Conservation (phyloP, 2,888 invertebrate genomes). For the Tetheella fluctuosa region DNA sequence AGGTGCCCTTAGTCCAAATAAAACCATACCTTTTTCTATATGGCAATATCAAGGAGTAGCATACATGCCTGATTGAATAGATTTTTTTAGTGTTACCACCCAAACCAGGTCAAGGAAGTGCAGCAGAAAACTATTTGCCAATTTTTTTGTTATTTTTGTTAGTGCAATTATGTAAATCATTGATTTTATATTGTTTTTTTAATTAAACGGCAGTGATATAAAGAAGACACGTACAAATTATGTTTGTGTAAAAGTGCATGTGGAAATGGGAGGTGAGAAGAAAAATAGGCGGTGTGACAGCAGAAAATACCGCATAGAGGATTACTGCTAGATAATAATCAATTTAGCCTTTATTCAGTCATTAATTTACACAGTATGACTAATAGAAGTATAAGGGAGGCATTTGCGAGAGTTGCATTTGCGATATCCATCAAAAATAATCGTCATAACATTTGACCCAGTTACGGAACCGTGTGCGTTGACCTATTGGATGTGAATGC, state of each 20-base stretch:
- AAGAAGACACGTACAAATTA: conserved; percentile 47
- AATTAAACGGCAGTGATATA: conserved; percentile 59
- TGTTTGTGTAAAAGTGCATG: conserved; percentile 53
- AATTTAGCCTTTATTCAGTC: conserved; percentile 41
- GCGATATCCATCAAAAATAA: conserved; percentile 49
- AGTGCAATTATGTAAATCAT: conserved; percentile 60
- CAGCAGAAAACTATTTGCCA: conserved; percentile 59
- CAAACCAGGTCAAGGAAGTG: conserved; percentile 75
- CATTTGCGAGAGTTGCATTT: conserved; percentile 32
- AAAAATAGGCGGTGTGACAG: conserved; percentile 62
- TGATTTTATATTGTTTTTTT: conserved; percentile 34
- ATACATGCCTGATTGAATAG: conserved; percentile 9
- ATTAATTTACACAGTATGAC: conserved; percentile 36
- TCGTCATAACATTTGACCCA: conserved; percentile 79
- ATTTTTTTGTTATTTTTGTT: conserved; percentile 68
- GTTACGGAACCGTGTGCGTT: conserved; percentile 76
- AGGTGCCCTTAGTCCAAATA: too few species aligned
- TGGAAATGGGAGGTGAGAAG: conserved; percentile 55
- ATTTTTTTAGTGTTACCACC: conserved; percentile 55
- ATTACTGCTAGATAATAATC: conserved; percentile 48
- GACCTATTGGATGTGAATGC: conserved; percentile 80
- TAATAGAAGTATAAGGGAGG: conserved; percentile 35
- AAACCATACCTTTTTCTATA: conserved; percentile 16
- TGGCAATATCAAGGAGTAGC: conserved; percentile 28
- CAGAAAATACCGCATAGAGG: conserved; percentile 72